Base-by-base conservation (phyloP, 2,113 vertebrate genomes). In the Lanius ludovicianus region DNA sequence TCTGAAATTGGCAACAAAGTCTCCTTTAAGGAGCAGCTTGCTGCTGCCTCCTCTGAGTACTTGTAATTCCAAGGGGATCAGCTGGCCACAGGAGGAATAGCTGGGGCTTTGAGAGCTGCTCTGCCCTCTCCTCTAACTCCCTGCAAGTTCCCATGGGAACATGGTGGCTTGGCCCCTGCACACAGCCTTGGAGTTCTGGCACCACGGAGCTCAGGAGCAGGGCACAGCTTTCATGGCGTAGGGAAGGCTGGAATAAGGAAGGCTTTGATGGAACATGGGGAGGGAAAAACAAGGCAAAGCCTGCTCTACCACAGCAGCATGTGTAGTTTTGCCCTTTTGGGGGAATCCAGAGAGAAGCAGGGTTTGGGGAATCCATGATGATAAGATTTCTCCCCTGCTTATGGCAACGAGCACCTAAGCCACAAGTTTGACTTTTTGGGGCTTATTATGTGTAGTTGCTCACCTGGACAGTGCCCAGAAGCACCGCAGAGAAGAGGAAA, bases 401-500 rank as follows among this genome's bases (percentile, higher is more conserved):
- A 64, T 0, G 15, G 47, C 33, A 55, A 35, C 1, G 17, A 70
- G 39, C 33, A 22, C 17, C 13, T 5, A 22, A 31, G 27, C 7
- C 55, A n/a, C 60, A 63, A 56, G 71, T 53, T 41, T 33, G 49
- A 37, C 30, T 85, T 53, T 59, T 4, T 7, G 33, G 21, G 64
- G 17, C 21, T 74, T 50, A 21, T 70, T 56, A 17, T 12, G 15
- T 21, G 74, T 5, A 13, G 55, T 4, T 65, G 35, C 90, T 91
- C 87, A 98, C 98, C 98, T 99, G 98, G 44, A 97, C 98, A 10
- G 89, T 96, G 59, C 97, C 96, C 39, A 99, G 97, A n/a, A 99
- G 95, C 84, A 98, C 21, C 0, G 97, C 97, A 28, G 97, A 97
- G 65, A 98, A 37, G 31, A 98, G 83, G 65, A 98, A 98, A 73